Percentiles rank a stretch among this genome's conserved stretches.
Conservation (phyloP, 2,797 vertebrate species). For the Xerus rutilus region DNA sequence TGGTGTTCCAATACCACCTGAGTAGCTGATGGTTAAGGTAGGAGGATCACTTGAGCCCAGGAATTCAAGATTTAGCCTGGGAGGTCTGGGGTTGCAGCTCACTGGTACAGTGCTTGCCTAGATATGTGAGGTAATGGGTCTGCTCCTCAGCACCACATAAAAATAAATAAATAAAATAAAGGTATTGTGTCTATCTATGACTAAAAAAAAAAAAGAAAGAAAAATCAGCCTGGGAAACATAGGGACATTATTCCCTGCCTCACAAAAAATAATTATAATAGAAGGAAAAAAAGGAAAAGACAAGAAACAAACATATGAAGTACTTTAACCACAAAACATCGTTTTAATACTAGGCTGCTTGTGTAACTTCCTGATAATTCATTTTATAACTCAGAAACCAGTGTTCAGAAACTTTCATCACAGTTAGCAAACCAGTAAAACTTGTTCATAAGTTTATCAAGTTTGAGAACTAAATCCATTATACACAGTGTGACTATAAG, state of each 20-base stretch:
- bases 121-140: too few relatives aligned
- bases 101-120: too few relatives aligned
- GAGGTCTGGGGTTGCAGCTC: too few relatives aligned
- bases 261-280: background rate
- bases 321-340: conserved; percentile 29
- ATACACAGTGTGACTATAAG: conserved; percentile 5
- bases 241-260: background rate
- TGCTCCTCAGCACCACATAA: too few relatives aligned
- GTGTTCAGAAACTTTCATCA: conserved; percentile 31
- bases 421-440: conserved; percentile 61
- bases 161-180: too few relatives aligned
- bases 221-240: background rate
- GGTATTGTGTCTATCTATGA: too few relatives aligned
- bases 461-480: conserved; percentile 36
- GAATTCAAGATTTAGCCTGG: background rate
- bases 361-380: conserved; percentile 69
- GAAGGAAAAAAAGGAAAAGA: too few relatives aligned
- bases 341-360: conserved; percentile 25
- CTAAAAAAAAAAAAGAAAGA: too few relatives aligned
- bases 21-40: background rate
- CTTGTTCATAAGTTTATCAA: conserved; percentile 57
- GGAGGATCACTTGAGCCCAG: background rate
- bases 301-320: background rate
- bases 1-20: conserved; percentile 19
- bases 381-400: conserved; percentile 60